Evolutionary conservation across 2,797 vertebrate species (phyloP).

Genomic region (Galago senegalensis): DNA sequence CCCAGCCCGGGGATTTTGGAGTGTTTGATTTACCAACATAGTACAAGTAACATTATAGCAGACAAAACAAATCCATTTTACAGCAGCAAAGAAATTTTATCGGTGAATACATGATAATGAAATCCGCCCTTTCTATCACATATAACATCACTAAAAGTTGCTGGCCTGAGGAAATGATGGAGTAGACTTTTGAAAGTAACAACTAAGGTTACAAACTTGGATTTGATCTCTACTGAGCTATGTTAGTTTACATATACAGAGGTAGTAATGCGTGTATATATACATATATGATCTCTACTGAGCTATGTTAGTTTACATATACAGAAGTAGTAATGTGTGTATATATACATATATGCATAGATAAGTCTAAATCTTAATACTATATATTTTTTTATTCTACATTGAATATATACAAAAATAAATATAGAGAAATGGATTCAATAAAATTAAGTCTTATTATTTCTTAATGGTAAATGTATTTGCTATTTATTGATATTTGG

Average conservation of each 20-base stretch:
- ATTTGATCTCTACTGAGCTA: background rate
- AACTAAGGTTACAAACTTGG: background rate
- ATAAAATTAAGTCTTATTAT: background rate
- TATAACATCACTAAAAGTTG: background rate
- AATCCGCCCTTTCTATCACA: background rate
- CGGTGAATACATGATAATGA: background rate
- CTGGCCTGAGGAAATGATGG: background rate
- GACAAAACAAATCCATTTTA: background rate
- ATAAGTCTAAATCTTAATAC: background rate
- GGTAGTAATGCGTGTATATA: background rate
- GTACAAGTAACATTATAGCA: background rate
- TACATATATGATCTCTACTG: background rate
- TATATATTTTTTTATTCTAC: background rate
- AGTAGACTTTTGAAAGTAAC: background rate
- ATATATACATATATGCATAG: background rate
- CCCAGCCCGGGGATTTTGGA: too few relatives aligned
- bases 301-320: background rate
- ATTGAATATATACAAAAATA: background rate
- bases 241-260: too few relatives aligned
- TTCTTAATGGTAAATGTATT: background rate
- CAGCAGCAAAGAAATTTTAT: background rate
- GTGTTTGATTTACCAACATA: background rate
- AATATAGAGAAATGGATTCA: background rate
- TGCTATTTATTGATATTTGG: background rate
- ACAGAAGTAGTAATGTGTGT: background rate